Conservation (phyloP, 2,888 invertebrate genomes). For the Tetranychus truncatus region DNA sequence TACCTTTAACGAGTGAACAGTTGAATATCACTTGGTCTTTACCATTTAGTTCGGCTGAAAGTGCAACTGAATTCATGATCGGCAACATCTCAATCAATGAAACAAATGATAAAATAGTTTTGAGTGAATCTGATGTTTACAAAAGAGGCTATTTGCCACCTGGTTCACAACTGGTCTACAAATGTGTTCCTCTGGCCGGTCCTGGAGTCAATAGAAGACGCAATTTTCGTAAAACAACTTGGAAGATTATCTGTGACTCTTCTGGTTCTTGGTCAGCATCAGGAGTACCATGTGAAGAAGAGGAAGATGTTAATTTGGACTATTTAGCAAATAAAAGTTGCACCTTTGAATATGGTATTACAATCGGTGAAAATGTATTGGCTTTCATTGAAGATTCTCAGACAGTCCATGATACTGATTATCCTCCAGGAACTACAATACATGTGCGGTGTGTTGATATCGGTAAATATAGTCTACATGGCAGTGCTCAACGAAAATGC, state of each 20-base stretch:
- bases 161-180: slow-evolving; percentile 61
- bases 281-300: slow-evolving; percentile 36
- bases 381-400: slow-evolving; percentile 61
- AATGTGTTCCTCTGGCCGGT: slow-evolving; percentile 45
- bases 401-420: slow-evolving; percentile 54
- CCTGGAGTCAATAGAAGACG: slow-evolving; percentile 32
- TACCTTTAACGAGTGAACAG: background rate
- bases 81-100: background rate
- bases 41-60: background rate
- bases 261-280: slow-evolving; percentile 67
- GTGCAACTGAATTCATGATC: background rate
- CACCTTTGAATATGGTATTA: slow-evolving; percentile 41
- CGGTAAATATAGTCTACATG: slow-evolving; percentile 65
- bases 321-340: slow-evolving; percentile 47
- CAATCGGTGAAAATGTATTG: slow-evolving; percentile 57
- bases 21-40: background rate
- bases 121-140: background rate
- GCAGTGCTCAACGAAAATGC: slow-evolving; percentile 51
- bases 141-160: slow-evolving; percentile 39
- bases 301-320: slow-evolving; percentile 20
- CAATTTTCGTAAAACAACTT: slow-evolving; percentile 60
- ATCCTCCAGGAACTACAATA: slow-evolving; percentile 52
- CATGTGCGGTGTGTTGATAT: slow-evolving; percentile 57
- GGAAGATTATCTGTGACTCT: slow-evolving; percentile 59
- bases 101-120: background rate